A percentile compares a stretch with the other conserved stretches of the same genome.
Evolutionary conservation across 2,888 invertebrate genomes (phyloP).

Genomic region (Prosopocoilus inquinatus): DNA sequence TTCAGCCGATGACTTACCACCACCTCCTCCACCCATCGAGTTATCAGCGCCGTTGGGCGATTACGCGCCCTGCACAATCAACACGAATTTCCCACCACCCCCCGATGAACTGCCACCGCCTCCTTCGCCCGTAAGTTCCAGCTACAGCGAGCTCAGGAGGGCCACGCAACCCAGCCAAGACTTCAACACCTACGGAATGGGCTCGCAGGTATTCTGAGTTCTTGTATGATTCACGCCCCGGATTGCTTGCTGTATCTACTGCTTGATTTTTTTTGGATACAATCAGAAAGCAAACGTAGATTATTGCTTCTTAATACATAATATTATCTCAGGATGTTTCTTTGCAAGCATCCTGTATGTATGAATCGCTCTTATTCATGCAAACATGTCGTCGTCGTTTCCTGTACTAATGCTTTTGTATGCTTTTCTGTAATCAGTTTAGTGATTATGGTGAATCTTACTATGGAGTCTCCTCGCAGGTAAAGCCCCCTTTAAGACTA

Average conservation of each 20-base stretch:
- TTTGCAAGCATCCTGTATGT: too few relatives aligned
- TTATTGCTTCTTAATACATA: too few relatives aligned
- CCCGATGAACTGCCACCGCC: slow-evolving; percentile 72
- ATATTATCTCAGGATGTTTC: too few relatives aligned
- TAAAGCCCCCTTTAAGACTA: slow-evolving; percentile 5
- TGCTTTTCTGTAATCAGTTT: slow-evolving; percentile 14
- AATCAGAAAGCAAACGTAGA: too few relatives aligned
- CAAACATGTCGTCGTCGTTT: background rate
- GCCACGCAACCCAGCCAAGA: slow-evolving; percentile 65
- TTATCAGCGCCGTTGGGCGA: slow-evolving; percentile 50
- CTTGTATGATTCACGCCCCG: background rate
- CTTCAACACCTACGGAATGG: slow-evolving; percentile 63
- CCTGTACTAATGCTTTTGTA: background rate
- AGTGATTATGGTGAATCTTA: slow-evolving; percentile 16
- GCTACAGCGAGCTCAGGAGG: slow-evolving; percentile 81
- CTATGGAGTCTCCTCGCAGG: slow-evolving; percentile 16
- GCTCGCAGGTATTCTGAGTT: slow-evolving; percentile 59
- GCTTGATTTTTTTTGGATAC: background rate
- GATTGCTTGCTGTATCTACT: background rate
- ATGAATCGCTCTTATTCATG: background rate
- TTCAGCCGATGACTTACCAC: slow-evolving; percentile 59
- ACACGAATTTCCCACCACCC: slow-evolving; percentile 53
- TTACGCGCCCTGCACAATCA: slow-evolving; percentile 49
- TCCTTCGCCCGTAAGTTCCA: slow-evolving; percentile 87
- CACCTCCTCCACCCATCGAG: slow-evolving; percentile 61